Evolutionary conservation across 2,888 invertebrate species (phyloP).

Genomic region (Torymus auratus): DNA sequence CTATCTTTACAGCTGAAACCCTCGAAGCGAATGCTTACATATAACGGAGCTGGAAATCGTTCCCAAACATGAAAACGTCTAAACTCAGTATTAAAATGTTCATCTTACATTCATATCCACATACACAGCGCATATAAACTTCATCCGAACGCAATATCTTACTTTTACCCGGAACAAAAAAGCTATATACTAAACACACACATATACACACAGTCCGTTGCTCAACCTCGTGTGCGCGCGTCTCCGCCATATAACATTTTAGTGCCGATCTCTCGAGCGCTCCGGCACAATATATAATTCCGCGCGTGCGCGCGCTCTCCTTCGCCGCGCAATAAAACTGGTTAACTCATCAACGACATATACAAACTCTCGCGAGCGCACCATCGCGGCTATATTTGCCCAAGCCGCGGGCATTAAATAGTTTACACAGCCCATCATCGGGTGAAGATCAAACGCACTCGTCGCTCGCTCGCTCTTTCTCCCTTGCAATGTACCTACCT

Average conservation of each 20-base stretch:
- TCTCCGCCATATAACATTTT: slow-evolving; percentile 5
- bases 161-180: too few species aligned
- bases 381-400: slow-evolving; percentile 1
- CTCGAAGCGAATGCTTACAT: too few species aligned
- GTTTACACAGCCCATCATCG: slow-evolving; percentile 38
- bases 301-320: not conserved
- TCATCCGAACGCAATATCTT: too few species aligned
- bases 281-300: not conserved
- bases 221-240: too few species aligned
- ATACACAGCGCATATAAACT: too few species aligned
- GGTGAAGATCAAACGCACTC: slow-evolving; percentile 36
- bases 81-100: too few species aligned
- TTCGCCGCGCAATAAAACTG: slow-evolving; percentile 44
- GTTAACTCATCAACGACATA: slow-evolving; percentile 44
- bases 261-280: not conserved
- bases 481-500: not conserved
- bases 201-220: too few species aligned
- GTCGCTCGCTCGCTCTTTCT: too few species aligned
- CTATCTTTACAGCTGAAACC: too few species aligned
- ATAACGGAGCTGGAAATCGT: too few species aligned
- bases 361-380: not conserved
- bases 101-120: not conserved
- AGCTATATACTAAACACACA: too few species aligned
- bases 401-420: slow-evolving; percentile 23
- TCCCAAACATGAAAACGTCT: too few species aligned